Evolutionary conservation across 2,797 vertebrate species (phyloP).

Genomic region (Falco cherrug): DNA sequence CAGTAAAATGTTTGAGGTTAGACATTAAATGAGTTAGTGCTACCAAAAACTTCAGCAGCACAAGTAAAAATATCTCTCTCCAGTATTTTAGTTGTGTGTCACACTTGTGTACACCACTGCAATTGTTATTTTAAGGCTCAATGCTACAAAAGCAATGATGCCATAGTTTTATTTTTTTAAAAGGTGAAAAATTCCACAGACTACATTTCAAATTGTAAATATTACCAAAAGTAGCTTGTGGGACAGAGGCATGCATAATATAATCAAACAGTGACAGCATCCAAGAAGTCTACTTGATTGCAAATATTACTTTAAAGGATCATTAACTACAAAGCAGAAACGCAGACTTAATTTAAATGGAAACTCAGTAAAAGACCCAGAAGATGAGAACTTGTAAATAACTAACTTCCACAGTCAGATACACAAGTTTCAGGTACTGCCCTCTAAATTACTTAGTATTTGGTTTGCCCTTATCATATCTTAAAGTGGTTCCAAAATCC

Average conservation of each 20-base stretch:
- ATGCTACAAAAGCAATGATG: slow-evolving; percentile 39
- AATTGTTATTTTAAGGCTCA: slow-evolving; percentile 48
- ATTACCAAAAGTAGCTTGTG: slow-evolving; percentile 1
- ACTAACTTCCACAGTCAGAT: neutral
- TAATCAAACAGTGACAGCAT: slow-evolving; percentile 20
- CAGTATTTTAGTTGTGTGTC: slow-evolving; percentile 42
- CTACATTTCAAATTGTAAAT: slow-evolving; percentile 31
- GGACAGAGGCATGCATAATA: slow-evolving; percentile 27
- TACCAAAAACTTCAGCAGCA: slow-evolving; percentile 50
- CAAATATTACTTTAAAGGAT: neutral
- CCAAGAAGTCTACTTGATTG: neutral
- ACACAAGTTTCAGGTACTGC: slow-evolving; percentile 1
- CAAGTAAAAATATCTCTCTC: slow-evolving; percentile 52
- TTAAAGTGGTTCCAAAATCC: slow-evolving; percentile 49
- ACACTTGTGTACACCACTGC: slow-evolving; percentile 23
- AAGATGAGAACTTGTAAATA: neutral
- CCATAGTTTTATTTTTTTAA: neutral
- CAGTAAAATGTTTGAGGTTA: slow-evolving; percentile 65
- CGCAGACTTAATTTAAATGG: neutral
- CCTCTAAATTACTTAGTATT: neutral
- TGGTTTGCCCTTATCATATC: slow-evolving; percentile 39
- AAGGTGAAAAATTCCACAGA: slow-evolving; percentile 19
- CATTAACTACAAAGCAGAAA: slow-evolving; percentile 8
- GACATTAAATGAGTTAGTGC: slow-evolving; percentile 54
- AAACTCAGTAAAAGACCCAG: neutral